Evolutionary conservation across 2,888 invertebrate species (phyloP), one percentile per base, ranked within the genome.

Genomic region (Pterobdella sp.): DNA sequence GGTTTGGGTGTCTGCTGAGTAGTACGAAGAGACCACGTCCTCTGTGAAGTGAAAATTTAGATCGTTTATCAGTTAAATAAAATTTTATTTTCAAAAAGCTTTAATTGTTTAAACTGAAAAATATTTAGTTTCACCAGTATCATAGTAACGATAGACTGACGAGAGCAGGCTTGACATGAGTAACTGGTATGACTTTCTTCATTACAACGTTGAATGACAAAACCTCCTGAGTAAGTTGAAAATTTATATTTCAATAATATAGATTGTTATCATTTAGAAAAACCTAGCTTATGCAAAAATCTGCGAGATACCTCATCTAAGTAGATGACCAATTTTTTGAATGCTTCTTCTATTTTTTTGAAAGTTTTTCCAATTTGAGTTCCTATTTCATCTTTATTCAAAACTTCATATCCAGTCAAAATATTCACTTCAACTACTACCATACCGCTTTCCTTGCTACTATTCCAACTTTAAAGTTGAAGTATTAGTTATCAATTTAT

Each of bases 281-380:
- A n/a, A n/a, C n/a, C n/a, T n/a, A n/a, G n/a, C n/a, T n/a, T n/a
- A n/a, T n/a, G n/a, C n/a, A n/a, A n/a, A n/a, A n/a, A n/a, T n/a
- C n/a, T n/a, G n/a, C n/a, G n/a, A n/a, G n/a, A n/a, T n/a, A 70
- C 70, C 52, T 70, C 70, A 34, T 70, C 70, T n/a, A 70, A 56
- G 34, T 70, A 70, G 34, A 70, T 70, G 29, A 49, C 49, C 26
- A 70, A 32, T 7, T 52, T 26, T 22, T 56, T 35, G 29, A 31
- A 29, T 29, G 26, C 18, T 22, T 32, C 31, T 32, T 70, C 70
- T 18, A 34, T 32, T 32, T 56, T 70, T n/a, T 70, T 70, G 29
- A 70, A 70, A 7, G 10, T 29, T 7, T n/a, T n/a, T 56, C 70
- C 70, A n/a, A 70, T 70, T 35, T 70, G 70, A 18, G 22, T 52